phyloP scores from a whole-genome alignment of 2,888 invertebrate species.

The Archips crataeganus region DNA sequence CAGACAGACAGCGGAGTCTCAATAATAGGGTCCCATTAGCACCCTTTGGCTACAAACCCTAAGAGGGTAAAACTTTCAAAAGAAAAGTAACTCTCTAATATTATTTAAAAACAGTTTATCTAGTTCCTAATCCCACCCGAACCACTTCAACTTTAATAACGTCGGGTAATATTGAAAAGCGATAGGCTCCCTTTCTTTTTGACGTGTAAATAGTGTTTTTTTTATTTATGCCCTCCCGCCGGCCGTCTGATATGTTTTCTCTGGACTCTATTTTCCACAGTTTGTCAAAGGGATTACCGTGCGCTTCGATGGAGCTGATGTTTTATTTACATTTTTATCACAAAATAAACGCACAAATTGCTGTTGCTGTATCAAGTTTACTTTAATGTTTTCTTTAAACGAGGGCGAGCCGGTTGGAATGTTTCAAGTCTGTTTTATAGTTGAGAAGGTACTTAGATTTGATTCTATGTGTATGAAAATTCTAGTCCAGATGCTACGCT shows the following conservation, averaged over 20 bases:
- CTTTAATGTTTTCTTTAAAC: neutral
- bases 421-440: too few species aligned
- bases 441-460: too few species aligned
- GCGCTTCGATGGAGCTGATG: conserved; percentile 44
- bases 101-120: neutral
- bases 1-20: too few species aligned
- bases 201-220: conserved; percentile 64
- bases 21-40: too few species aligned
- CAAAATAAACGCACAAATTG: conserved; percentile 41
- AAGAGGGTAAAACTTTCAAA: too few species aligned
- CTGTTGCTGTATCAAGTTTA: conserved; percentile 13
- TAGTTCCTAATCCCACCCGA: neutral
- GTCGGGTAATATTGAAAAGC: conserved; percentile 40
- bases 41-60: too few species aligned
- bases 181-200: conserved; percentile 48
- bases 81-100: too few species aligned
- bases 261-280: conserved; percentile 46
- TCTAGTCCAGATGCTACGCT: too few species aligned
- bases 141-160: conserved; percentile 31
- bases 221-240: conserved; percentile 53
- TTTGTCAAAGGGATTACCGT: conserved; percentile 49
- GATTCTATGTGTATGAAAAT: too few species aligned
- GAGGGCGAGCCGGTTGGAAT: neutral
- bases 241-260: conserved; percentile 49
- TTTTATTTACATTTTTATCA: conserved; percentile 51